Evolutionary conservation across 2,888 invertebrate species (phyloP), one percentile per base, ranked within the genome.

Genomic region (Heliconius cydno): DNA sequence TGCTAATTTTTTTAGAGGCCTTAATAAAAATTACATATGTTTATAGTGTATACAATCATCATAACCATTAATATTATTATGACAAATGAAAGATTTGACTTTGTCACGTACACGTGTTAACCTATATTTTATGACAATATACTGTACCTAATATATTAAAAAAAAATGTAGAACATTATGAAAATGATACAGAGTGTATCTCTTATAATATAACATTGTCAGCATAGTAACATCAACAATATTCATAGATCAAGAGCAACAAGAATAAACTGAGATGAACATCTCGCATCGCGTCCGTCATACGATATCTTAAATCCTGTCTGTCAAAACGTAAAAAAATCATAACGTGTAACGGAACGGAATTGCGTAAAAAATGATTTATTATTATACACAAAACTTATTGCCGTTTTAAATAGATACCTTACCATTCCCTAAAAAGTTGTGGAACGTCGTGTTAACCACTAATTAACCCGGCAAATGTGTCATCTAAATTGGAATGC

Each of bases 291-390:
- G 76, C 84, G 93, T 87, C 86, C 84, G 92, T 87, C 86, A 94
- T 86, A 85, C 88, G 93, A 94, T 86, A 92, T 91, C 86, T 82
- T 79, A 91, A 89, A 92, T 94, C 92, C 93, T 92, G 93, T 86
- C 88, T 91, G 92, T 91, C 92, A 91, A 88, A 86, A 90, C 80
- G 86, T 89, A 88, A 91, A 92, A 92, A 92, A 90, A 88, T 86
- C 83, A 86, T 84, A 89, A 86, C 89, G 88, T 86, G 86, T 90
- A 92, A 91, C 91, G 91, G 85, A 92, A 92, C 90, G 91, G 91
- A 89, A 92, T 92, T 85, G 89, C 87, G 89, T 90, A 89, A 90
- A 92, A 93, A 92, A 93, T 93, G 92, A 94, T 93, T 93, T 94
- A 93, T 91, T 89, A 82, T 84, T 80, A 77, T 78, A 83, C 82